These are phyloP conservation scores for Oriolus oriolus DNA, from an alignment of 2,113 vertebrate species.

Conservation along the genomic window DNA sequence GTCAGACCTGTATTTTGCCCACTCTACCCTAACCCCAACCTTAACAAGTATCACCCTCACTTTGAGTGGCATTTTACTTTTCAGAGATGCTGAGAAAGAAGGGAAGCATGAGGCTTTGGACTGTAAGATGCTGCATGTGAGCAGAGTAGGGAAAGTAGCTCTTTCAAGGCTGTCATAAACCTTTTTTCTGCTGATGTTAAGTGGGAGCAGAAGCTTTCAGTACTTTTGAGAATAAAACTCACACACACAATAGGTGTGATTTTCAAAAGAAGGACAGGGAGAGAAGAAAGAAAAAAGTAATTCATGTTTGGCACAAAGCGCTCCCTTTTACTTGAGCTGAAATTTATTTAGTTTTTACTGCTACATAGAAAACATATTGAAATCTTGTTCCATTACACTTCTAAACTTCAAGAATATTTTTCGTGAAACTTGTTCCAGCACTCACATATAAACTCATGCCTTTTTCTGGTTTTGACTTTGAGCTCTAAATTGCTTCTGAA, in stretches of 20 bases:
- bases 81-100: background rate
- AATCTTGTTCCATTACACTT: background rate
- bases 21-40: background rate
- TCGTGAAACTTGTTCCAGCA: background rate
- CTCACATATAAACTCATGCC: background rate
- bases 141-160: background rate
- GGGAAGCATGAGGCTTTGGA: background rate
- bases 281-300: background rate
- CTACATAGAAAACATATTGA: conserved; percentile 2
- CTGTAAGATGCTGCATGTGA: background rate
- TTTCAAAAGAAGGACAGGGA: background rate
- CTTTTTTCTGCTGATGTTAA: background rate
- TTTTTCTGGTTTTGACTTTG: background rate
- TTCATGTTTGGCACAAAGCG: background rate
- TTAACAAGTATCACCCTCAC: background rate
- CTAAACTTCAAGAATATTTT: conserved; percentile 4
- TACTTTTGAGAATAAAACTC: background rate
- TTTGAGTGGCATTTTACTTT: background rate
- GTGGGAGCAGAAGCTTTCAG: background rate
- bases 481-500: conserved; percentile 23
- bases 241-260: background rate
- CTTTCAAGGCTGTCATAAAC: background rate
- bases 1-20: background rate
- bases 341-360: background rate
- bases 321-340: background rate